A percentile compares a stretch with the other conserved stretches of the same genome.
phyloP scores from a whole-genome alignment of 2,888 invertebrate species.

The Drosophila nigricruria region DNA sequence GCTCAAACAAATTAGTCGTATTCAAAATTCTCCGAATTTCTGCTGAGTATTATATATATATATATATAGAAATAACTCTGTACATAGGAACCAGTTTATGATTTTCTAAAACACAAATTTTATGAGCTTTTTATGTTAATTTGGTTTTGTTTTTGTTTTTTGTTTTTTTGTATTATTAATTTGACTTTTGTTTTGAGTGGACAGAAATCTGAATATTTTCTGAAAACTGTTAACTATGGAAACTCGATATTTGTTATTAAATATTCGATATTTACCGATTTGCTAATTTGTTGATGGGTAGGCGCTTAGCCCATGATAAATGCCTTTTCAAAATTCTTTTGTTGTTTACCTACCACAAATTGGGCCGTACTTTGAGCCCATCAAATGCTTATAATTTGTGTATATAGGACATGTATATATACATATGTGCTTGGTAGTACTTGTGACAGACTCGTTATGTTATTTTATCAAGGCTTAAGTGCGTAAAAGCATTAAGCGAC shows the following conservation, averaged over 20 bases:
- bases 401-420: constrained; percentile 17
- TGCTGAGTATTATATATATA: constrained; percentile 29
- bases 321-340: constrained; percentile 19
- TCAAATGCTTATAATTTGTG: constrained; percentile 38
- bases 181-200: constrained; percentile 41
- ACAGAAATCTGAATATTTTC: constrained; percentile 48
- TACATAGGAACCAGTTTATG: constrained; percentile 47
- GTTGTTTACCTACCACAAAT: constrained; percentile 15
- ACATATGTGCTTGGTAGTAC: constrained; percentile 28
- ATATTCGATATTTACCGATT: constrained; percentile 34
- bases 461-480: constrained; percentile 51
- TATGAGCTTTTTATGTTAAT: constrained; percentile 62
- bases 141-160: constrained; percentile 23
- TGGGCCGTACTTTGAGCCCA: constrained; percentile 52
- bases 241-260: constrained; percentile 34
- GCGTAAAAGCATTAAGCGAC: background rate
- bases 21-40: constrained; percentile 50
- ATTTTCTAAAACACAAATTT: constrained; percentile 49
- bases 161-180: constrained; percentile 30
- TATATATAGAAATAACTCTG: constrained; percentile 12
- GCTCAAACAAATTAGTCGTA: constrained; percentile 52
- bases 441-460: constrained; percentile 36
- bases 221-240: constrained; percentile 34
- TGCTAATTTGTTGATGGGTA: constrained; percentile 49
- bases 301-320: constrained; percentile 48